Conservation (phyloP, 2,113 vertebrate genomes). For the Monopterus albus region DNA sequence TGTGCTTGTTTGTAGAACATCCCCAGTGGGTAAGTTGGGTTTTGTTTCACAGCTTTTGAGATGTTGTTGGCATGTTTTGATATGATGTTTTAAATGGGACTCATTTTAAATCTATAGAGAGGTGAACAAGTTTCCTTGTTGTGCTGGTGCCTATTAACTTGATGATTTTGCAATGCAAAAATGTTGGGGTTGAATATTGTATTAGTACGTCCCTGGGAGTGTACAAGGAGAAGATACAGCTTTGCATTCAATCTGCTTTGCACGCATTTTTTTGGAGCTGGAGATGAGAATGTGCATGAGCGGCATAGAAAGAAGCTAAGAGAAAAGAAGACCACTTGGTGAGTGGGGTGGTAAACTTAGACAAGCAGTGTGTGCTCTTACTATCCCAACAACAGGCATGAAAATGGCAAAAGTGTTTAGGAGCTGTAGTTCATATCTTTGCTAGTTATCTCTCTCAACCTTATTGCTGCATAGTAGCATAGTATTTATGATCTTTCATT, state of each 20-base stretch:
- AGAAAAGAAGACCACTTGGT: slow-evolving; percentile 62
- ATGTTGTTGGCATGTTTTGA: not conserved
- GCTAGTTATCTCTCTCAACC: not conserved
- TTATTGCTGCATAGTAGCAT: not conserved
- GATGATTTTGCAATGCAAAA: slow-evolving; percentile 71
- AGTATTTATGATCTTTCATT: not conserved
- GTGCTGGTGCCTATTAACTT: slow-evolving; percentile 29
- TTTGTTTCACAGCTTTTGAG: slow-evolving; percentile 6
- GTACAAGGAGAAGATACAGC: slow-evolving; percentile 13
- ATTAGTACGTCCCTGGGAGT: slow-evolving; percentile 16
- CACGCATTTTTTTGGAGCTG: slow-evolving; percentile 59
- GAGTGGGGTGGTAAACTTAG: slow-evolving; percentile 65
- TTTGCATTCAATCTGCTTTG: slow-evolving; percentile 64
- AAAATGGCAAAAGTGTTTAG: slow-evolving; percentile 33
- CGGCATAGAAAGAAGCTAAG: slow-evolving; percentile 68
- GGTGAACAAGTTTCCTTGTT: not conserved
- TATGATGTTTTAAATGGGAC: slow-evolving; percentile 29
- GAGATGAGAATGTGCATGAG: slow-evolving; percentile 65
- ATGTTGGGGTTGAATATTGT: slow-evolving; percentile 22
- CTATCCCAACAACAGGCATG: slow-evolving; percentile 37
- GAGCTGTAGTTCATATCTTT: slow-evolving; percentile 21
- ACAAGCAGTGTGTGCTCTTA: slow-evolving; percentile 47
- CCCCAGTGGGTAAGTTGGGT: slow-evolving; percentile 81
- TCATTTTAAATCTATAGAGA: not conserved
- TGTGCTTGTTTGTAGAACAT: slow-evolving; percentile 48